A percentile compares a stretch with the other conserved stretches of the same genome.
Evolutionary conservation across 1,140 invertebrate genomes (phyloP).

Genomic region (Thaumetopoea pityocampa): DNA sequence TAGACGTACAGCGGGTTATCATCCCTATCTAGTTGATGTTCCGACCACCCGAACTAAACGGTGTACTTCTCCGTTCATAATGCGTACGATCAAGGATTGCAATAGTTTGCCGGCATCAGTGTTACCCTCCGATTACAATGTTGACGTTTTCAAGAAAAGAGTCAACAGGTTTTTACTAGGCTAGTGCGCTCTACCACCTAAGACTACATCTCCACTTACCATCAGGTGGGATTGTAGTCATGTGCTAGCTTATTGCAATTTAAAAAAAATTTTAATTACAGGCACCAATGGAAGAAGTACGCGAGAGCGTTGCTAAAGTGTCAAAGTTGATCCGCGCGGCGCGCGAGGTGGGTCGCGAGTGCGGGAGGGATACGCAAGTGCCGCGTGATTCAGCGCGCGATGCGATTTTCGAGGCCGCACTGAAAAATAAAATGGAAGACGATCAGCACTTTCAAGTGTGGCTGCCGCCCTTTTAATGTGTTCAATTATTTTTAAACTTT

Average conservation of each 20-base stretch:
- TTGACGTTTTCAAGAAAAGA: no score
- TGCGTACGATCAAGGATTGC: background rate
- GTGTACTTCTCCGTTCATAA: no score
- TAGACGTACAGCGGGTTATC: no score
- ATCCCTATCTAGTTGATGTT: no score
- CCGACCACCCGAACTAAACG: no score
- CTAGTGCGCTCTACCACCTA: no score
- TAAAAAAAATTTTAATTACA: no score
- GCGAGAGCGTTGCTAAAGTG: conserved; percentile 59
- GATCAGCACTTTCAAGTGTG: conserved; percentile 55
- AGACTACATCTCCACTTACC: no score
- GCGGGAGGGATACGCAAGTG: conserved; percentile 32
- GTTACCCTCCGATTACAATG: background rate
- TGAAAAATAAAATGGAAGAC: conserved; percentile 49
- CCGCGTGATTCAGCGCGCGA: conserved; percentile 44
- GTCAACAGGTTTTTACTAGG: no score
- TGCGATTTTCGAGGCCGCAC: conserved; percentile 40
- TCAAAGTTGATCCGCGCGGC: conserved; percentile 54
- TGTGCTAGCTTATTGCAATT: no score
- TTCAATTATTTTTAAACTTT: conserved; percentile 34
- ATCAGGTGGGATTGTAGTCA: no score
- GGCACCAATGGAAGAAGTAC: conserved; percentile 50
- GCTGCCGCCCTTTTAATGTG: conserved; percentile 65
- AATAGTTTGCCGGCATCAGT: background rate
- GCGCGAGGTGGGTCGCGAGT: conserved; percentile 51